Evolutionary conservation across 2,797 vertebrate species (phyloP), one percentile per base, ranked within the genome.

Genomic region (Miichthys miiuy): DNA sequence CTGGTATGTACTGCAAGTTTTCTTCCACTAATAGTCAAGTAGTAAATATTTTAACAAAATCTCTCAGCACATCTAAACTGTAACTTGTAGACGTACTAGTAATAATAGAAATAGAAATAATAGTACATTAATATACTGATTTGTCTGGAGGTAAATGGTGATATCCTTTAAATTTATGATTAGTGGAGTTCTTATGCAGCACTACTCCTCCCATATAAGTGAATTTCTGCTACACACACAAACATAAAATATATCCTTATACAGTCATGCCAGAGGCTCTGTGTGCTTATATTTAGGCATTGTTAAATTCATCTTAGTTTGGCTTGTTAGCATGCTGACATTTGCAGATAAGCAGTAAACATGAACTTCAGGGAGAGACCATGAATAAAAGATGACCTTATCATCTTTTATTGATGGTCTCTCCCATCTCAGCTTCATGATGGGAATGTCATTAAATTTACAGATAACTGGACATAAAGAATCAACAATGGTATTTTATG

Each of bases 1-100:
- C 90, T 85, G 77, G 72, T 87, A 72, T 81, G 66, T 71, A 73
- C 66, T 82, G 55, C 68, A 68, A 61, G 56, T 82, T 85, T 88
- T 82, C 47, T 81, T 88, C 48, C 48, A 64, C 38, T 66, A 16
- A 44, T 10, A 67, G 12, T 30, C 21, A 8, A 38, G 34, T 38
- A 38, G 34, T 25, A 9, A 1, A 47, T 62, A 25, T 17, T 41
- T 64, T 16, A 18, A 2, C 3, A 17, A 62, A 21, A 66, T 7
- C 9, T 57, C 52, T 47, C 41, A 50, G 66, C 8, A 61, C 44
- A 47, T 42, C 2, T 51, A 18, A 48, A 57, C 10, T 41, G 7
- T 52, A 12, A 1, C 11, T 62, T 30, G 21, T n/a, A 2, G 27
- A 41, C 4, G 21, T 54, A 34, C 30, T 7, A 7, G 30, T 34